Conservation (phyloP, 2,797 vertebrate genomes). For the Sebastes matsubarae region DNA sequence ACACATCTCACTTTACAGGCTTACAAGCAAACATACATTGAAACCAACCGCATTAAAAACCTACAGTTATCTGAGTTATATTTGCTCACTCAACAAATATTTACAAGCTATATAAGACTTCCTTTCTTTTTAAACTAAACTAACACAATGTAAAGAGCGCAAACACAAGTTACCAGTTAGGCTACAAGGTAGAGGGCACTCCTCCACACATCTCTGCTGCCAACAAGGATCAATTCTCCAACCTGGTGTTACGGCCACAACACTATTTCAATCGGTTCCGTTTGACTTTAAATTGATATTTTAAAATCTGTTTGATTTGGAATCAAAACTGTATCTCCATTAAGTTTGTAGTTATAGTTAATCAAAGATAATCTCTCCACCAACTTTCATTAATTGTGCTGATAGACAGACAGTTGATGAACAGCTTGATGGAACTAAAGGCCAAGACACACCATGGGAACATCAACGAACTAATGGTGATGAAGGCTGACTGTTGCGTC, state of each 20-base stretch:
- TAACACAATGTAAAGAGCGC: neutral
- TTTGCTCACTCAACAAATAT: neutral
- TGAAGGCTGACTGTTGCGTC: too few species aligned
- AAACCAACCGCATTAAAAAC: neutral
- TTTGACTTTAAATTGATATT: too few species aligned
- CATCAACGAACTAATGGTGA: too few species aligned
- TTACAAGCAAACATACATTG: neutral
- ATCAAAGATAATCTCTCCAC: too few species aligned
- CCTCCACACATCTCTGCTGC: neutral
- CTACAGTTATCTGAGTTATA: neutral
- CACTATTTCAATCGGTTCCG: neutral
- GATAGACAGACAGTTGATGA: too few species aligned
- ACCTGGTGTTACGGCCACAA: neutral
- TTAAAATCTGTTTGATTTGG: too few species aligned
- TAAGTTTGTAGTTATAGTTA: too few species aligned
- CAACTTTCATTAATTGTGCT: too few species aligned
- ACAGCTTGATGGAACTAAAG: too few species aligned
- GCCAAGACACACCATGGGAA: too few species aligned
- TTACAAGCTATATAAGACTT: neutral
- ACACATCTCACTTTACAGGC: neutral
- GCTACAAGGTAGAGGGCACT: neutral
- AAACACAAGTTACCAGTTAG: neutral
- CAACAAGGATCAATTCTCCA: neutral
- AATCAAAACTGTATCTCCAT: neutral
- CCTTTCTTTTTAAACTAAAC: neutral